These are phyloP conservation scores for Calcarius ornatus DNA, from an alignment of 2,113 vertebrate species.

Conservation along the genomic window DNA sequence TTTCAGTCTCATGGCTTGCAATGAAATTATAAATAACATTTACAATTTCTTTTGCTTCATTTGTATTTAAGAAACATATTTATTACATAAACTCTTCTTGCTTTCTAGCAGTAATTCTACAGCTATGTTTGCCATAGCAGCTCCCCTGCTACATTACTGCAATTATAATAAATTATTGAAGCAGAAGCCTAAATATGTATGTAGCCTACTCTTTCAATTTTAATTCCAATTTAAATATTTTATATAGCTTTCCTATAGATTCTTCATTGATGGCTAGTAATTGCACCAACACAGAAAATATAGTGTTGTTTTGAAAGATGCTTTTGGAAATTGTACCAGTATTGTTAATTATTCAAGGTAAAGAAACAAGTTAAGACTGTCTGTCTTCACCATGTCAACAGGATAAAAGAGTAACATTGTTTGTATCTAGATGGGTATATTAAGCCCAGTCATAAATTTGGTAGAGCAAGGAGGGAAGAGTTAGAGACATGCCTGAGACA, in stretches of 20 bases:
- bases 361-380: background rate
- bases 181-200: constrained; percentile 31
- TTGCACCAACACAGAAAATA: constrained; percentile 15
- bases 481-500: background rate
- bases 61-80: constrained; percentile 2
- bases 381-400: background rate
- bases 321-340: constrained; percentile 5
- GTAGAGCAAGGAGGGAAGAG: background rate
- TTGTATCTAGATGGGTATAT: background rate
- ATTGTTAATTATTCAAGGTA: constrained; percentile 43
- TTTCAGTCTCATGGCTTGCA: background rate
- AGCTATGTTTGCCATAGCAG: background rate
- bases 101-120: background rate
- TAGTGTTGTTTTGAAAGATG: constrained; percentile 27
- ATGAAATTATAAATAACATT: background rate
- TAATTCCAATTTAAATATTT: constrained; percentile 63
- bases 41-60: background rate
- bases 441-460: background rate
- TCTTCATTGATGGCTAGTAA: constrained; percentile 49
- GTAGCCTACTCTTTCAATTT: constrained; percentile 46
- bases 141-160: background rate
- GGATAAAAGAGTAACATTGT: constrained; percentile 5
- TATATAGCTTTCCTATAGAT: constrained; percentile 55
- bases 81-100: background rate
- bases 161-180: constrained; percentile 63